These are phyloP conservation scores for Stichopus horrens DNA, from an alignment of 53 echinoderm and acorn worm genomes.

Conservation along the genomic window DNA sequence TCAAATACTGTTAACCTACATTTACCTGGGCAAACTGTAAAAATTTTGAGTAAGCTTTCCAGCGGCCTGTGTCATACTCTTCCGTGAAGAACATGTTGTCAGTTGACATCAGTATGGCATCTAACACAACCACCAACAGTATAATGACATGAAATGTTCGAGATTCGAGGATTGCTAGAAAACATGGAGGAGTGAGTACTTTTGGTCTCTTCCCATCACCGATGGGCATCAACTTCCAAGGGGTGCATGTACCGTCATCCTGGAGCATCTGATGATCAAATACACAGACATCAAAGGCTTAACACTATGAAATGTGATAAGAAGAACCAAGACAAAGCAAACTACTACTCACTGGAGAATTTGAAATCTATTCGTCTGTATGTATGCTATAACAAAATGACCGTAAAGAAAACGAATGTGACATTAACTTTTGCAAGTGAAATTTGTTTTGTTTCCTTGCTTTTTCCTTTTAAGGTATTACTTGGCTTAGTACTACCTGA, in stretches of 20 bases:
- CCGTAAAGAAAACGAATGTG: no score
- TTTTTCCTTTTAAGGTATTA: no score
- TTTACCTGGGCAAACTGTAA: conserved; percentile 72
- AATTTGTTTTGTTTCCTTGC: no score
- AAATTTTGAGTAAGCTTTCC: conserved; percentile 47
- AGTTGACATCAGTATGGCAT: conserved; percentile 82
- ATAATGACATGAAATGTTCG: conserved; percentile 84
- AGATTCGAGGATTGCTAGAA: conserved; percentile 80
- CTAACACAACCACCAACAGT: conserved; percentile 70
- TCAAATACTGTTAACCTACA: no score
- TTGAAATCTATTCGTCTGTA: no score
- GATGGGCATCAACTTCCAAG: conserved; percentile 84
- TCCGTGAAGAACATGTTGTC: conserved; percentile 64
- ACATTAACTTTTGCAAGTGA: no score
- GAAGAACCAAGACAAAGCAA: no score
- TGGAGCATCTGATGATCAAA: conserved; percentile 65
- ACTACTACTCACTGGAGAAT: no score
- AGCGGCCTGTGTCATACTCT: conserved; percentile 27
- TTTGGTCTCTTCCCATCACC: conserved; percentile 78
- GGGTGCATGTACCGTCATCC: conserved; percentile 86
- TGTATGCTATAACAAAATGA: no score
- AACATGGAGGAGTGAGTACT: conserved; percentile 75
- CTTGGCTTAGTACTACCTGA: no score
- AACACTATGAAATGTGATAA: no score
- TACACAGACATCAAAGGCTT: not conserved